Percentiles rank a stretch among this genome's conserved stretches.
phyloP scores from a whole-genome alignment of 2,888 invertebrate genomes.

The Mythimna lalbum region DNA sequence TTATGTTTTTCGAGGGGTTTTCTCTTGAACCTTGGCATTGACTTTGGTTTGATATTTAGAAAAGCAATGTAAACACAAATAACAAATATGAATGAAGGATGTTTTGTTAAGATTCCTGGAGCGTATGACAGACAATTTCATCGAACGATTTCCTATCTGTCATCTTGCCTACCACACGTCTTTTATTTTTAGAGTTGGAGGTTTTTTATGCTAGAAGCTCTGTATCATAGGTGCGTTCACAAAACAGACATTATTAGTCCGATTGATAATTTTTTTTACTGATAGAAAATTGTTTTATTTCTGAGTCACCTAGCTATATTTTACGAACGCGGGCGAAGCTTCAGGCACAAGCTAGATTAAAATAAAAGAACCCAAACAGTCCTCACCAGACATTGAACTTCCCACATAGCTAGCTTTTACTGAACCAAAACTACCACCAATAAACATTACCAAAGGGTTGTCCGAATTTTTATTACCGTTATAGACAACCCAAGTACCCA shows the following conservation, averaged over 20 bases:
- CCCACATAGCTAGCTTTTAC: not conserved
- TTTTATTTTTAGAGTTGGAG: too few relatives aligned
- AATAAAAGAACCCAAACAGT: not conserved
- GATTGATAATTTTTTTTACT: too few relatives aligned
- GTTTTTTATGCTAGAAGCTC: too few relatives aligned
- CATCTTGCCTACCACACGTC: too few relatives aligned
- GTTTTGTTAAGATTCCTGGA: not conserved
- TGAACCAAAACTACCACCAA: constrained; percentile 34
- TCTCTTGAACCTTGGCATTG: not conserved
- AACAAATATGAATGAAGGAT: not conserved
- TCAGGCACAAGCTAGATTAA: too few relatives aligned
- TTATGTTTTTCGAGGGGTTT: not conserved
- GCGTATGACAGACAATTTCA: too few relatives aligned
- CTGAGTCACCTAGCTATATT: too few relatives aligned
- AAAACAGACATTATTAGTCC: too few relatives aligned
- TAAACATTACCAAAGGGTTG: constrained; percentile 56
- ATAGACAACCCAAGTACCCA: constrained; percentile 50
- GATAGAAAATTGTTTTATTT: too few relatives aligned
- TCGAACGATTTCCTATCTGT: too few relatives aligned
- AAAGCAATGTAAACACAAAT: not conserved
- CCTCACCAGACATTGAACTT: not conserved
- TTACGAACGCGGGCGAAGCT: too few relatives aligned
- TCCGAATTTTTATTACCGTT: constrained; percentile 55
- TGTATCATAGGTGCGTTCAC: too few relatives aligned
- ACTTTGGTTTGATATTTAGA: constrained; percentile 1